These are phyloP conservation scores for Sceloporus tristichus DNA, from an alignment of 2,113 vertebrate species.

Conservation along the genomic window DNA sequence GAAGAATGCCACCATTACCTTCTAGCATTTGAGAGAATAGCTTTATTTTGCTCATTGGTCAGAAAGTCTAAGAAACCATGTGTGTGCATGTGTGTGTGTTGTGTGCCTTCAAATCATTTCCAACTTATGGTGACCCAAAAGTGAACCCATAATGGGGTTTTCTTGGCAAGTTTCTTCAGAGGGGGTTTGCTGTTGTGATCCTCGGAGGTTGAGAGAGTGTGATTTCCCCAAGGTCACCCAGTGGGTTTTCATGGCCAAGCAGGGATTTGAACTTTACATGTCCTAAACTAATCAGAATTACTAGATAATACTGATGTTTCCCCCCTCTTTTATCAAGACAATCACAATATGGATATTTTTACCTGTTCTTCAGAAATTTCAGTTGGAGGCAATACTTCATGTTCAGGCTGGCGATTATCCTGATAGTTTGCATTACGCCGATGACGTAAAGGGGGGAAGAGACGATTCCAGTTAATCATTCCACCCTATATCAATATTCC, in stretches of 20 bases:
- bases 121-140: no score
- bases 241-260: no score
- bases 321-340: not conserved
- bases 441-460: conserved; percentile 89
- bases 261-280: not conserved
- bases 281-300: not conserved
- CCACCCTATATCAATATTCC: conserved; percentile 79
- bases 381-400: conserved; percentile 77
- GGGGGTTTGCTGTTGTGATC: no score
- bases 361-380: conserved; percentile 95
- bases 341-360: conserved; percentile 38
- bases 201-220: no score
- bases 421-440: conserved; percentile 81
- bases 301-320: not conserved
- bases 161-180: no score
- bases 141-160: no score
- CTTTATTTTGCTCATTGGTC: not conserved
- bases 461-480: conserved; percentile 91
- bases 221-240: no score
- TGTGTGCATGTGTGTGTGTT: no score
- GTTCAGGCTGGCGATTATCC: conserved; percentile 73
- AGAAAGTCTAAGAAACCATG: not conserved
- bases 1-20: not conserved
- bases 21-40: not conserved
- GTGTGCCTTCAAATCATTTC: no score